These are phyloP conservation scores for Phthorimaea operculella DNA, from an alignment of 1,140 invertebrate genomes.

Conservation along the genomic window DNA sequence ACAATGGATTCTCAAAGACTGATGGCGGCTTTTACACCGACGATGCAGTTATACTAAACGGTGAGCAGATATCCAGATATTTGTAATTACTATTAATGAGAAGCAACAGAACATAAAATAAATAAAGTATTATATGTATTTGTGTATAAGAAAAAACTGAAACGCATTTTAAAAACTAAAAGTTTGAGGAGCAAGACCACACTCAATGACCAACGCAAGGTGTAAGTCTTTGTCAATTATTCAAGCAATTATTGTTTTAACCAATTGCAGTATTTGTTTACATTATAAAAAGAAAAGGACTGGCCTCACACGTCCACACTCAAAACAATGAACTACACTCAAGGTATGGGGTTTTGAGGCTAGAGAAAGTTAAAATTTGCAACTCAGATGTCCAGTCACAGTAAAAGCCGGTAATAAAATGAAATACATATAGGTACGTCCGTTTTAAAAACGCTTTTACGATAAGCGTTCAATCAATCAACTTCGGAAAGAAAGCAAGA, in stretches of 20 bases:
- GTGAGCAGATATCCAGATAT: conserved; percentile 30
- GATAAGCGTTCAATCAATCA: no score
- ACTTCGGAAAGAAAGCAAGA: no score
- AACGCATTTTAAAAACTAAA: no score
- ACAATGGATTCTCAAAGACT: conserved; percentile 41
- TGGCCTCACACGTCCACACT: conserved; percentile 34
- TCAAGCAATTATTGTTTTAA: no score
- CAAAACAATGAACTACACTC: conserved; percentile 50
- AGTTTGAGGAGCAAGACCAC: no score
- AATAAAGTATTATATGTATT: no score
- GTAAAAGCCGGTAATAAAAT: conserved; percentile 9
- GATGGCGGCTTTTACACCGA: conserved; percentile 50
- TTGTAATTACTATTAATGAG: conserved; percentile 15
- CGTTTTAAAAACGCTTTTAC: not conserved
- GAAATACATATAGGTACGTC: no score
- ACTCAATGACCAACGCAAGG: no score
- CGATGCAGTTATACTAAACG: conserved; percentile 52
- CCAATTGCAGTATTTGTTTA: conserved; percentile 15
- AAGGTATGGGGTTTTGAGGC: conserved; percentile 57
- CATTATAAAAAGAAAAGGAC: conserved; percentile 9
- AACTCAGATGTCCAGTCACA: conserved; percentile 30
- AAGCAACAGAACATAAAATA: no score
- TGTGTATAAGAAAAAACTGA: no score
- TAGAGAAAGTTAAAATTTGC: conserved; percentile 63
- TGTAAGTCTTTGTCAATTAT: no score